Evolutionary conservation across 2,888 invertebrate species (phyloP).

Genomic region (Andrena haemorrhoa): DNA sequence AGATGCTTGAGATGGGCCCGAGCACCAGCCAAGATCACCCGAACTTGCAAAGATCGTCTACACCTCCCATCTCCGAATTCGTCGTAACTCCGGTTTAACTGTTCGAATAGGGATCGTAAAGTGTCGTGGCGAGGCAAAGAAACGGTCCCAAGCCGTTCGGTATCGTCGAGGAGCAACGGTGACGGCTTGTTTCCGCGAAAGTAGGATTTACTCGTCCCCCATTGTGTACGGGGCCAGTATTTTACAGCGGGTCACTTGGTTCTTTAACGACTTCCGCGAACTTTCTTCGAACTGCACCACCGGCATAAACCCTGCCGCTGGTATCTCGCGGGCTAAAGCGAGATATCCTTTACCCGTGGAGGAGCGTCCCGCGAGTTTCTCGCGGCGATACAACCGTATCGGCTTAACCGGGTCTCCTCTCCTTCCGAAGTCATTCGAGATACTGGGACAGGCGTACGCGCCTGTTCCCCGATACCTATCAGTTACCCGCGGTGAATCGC

Average conservation of each 20-base stretch:
- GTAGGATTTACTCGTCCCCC: conserved; percentile 17
- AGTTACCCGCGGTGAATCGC: neutral
- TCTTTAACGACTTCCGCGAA: conserved; percentile 66
- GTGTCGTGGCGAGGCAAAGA: neutral
- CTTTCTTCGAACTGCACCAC: conserved; percentile 44
- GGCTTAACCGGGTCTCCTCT: conserved; percentile 11
- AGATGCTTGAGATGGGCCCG: too few species aligned
- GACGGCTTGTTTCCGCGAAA: conserved; percentile 25
- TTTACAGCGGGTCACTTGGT: conserved; percentile 59
- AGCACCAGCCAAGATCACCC: neutral
- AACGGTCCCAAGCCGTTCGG: neutral
- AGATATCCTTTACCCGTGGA: conserved; percentile 21
- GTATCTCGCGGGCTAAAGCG: conserved; percentile 32
- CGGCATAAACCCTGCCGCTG: conserved; percentile 37
- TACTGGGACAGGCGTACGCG: conserved; percentile 14
- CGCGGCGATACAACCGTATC: conserved; percentile 16
- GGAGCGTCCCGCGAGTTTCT: neutral
- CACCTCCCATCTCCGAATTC: neutral
- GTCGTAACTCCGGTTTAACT: neutral
- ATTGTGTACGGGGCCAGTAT: conserved; percentile 42
- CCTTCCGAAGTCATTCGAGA: conserved; percentile 17
- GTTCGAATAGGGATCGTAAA: conserved; percentile 9
- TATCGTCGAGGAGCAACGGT: neutral
- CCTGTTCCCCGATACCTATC: conserved; percentile 1
- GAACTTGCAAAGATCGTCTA: neutral